Percentiles rank a stretch among this genome's conserved stretches.
Conservation (phyloP, 1,140 invertebrate species). For the Bombus haemorrhoidalis region DNA sequence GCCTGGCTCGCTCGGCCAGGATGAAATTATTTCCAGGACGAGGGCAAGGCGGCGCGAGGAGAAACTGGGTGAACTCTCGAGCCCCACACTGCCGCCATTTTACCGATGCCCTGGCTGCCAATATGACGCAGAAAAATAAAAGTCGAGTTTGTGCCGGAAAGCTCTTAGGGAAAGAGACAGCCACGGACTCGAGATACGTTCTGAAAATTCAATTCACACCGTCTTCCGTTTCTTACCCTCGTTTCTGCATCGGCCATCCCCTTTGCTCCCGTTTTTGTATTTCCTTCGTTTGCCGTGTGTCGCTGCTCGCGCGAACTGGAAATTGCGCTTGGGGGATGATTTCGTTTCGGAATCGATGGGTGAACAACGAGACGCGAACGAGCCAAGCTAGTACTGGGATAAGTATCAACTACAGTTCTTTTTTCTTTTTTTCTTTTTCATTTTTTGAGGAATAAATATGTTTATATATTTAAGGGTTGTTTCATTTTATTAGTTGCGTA, state of each 20-base stretch:
- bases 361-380: too few species aligned
- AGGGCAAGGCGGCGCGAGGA: conserved; percentile 14
- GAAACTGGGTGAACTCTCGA: neutral
- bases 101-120: conserved; percentile 47
- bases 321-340: neutral
- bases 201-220: conserved; percentile 63
- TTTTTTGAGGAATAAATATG: neutral
- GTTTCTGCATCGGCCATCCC: neutral
- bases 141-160: conserved; percentile 63
- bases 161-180: conserved; percentile 56
- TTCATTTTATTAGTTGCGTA: too few species aligned
- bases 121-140: conserved; percentile 65
- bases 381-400: neutral
- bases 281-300: neutral
- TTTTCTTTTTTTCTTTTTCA: neutral
- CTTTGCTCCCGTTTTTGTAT: conserved; percentile 6
- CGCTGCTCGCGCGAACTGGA: neutral
- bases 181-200: conserved; percentile 1
- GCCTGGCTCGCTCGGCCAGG: conserved; percentile 54
- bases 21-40: conserved; percentile 69
- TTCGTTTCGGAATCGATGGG: neutral
- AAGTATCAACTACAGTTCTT: neutral
- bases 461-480: too few species aligned
- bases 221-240: neutral
- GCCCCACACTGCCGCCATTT: conserved; percentile 13